Conservation (phyloP, 1,140 invertebrate species). For the Microplitis mediator region DNA sequence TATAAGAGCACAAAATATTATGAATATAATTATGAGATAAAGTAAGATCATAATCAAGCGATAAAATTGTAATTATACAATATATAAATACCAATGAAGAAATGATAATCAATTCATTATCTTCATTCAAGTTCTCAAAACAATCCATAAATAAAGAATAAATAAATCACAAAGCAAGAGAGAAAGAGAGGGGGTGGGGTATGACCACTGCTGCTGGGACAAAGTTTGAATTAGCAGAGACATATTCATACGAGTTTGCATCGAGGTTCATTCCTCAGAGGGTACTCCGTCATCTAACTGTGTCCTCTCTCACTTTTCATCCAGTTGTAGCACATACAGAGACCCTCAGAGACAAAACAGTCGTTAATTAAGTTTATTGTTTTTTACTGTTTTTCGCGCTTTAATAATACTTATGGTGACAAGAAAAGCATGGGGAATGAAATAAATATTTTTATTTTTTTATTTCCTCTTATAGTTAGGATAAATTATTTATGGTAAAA, state of each 20-base stretch:
- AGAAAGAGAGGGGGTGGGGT: too few relatives aligned
- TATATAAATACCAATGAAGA: too few relatives aligned
- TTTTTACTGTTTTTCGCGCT: background rate
- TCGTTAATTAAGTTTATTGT: constrained; percentile 64
- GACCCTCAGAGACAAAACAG: constrained; percentile 53
- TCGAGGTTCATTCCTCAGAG: constrained; percentile 63
- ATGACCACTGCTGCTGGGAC: constrained; percentile 53
- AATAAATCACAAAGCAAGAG: constrained; percentile 37
- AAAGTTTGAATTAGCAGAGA: constrained; percentile 64
- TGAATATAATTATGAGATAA: too few relatives aligned
- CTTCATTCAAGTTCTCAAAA: constrained; percentile 39
- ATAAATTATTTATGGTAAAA: too few relatives aligned
- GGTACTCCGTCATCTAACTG: constrained; percentile 62
- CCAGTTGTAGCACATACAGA: constrained; percentile 43
- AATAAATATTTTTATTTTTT: too few relatives aligned
- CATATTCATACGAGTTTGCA: constrained; percentile 65
- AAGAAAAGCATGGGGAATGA: too few relatives aligned
- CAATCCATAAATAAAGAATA: constrained; percentile 62
- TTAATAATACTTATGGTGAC: too few relatives aligned
- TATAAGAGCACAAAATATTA: too few relatives aligned
- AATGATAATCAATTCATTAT: background rate
- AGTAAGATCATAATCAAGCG: too few relatives aligned
- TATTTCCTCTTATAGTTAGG: too few relatives aligned
- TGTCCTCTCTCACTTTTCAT: constrained; percentile 33
- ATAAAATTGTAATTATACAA: too few relatives aligned